These are phyloP conservation scores for Leptopterna dolabrata DNA, from an alignment of 2,888 invertebrate genomes.

Conservation along the genomic window DNA sequence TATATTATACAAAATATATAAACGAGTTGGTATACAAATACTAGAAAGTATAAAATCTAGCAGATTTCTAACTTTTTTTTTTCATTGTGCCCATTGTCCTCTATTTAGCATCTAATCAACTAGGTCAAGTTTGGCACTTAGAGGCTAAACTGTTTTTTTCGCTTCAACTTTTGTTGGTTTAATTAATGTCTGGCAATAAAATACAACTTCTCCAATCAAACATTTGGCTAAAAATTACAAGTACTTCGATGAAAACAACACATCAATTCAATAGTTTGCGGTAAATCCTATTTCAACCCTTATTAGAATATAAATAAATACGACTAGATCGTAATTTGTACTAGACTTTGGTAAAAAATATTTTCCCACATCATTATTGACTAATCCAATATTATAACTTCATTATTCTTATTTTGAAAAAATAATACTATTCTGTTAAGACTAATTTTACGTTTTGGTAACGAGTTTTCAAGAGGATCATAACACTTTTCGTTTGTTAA, in stretches of 20 bases:
- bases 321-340: conserved; percentile 41
- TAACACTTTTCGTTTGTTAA: background rate
- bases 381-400: background rate
- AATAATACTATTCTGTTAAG: background rate
- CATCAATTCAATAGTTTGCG: background rate
- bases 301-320: conserved; percentile 32
- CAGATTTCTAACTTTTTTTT: conserved; percentile 42
- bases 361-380: background rate
- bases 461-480: background rate
- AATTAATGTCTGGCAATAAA: conserved; percentile 14
- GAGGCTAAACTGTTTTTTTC: conserved; percentile 47
- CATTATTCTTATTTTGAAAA: background rate
- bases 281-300: background rate
- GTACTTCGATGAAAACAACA: background rate
- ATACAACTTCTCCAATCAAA: background rate
- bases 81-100: conserved; percentile 57
- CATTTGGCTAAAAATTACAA: background rate
- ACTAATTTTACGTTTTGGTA: background rate
- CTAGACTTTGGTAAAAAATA: conserved; percentile 46
- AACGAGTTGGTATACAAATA: conserved; percentile 57
- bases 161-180: conserved; percentile 4
- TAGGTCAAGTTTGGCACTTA: conserved; percentile 57
- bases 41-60: conserved; percentile 59
- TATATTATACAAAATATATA: conserved; percentile 47
- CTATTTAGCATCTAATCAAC: conserved; percentile 54